These are phyloP conservation scores for Panthera leo DNA, from an alignment of 2,113 vertebrate species.

Conservation along the genomic window DNA sequence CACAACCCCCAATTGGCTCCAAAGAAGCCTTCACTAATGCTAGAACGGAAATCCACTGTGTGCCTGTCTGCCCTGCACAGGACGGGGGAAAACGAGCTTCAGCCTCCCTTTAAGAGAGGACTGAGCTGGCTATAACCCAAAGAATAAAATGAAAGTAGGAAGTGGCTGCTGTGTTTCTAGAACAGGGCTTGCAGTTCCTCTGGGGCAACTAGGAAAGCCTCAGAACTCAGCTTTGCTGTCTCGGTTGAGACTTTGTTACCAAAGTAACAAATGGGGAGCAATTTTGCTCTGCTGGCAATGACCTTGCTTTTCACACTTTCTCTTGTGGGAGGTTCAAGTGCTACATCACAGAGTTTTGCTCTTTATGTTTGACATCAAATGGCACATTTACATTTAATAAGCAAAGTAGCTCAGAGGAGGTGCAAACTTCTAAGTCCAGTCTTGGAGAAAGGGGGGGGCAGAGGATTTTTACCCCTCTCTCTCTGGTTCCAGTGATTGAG, in stretches of 20 bases:
- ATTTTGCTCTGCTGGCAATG: constrained; percentile 62
- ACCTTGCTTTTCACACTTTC: constrained; percentile 66
- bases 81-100: background rate
- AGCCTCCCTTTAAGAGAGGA: background rate
- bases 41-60: constrained; percentile 20
- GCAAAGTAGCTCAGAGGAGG: constrained; percentile 50
- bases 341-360: background rate
- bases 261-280: background rate
- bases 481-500: background rate
- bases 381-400: constrained; percentile 27
- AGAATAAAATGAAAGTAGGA: background rate
- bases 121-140: background rate
- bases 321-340: constrained; percentile 81
- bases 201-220: background rate
- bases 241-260: background rate
- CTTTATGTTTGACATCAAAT: constrained; percentile 65
- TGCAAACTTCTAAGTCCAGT: background rate
- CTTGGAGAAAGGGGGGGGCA: background rate
- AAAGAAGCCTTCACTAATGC: background rate
- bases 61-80: background rate
- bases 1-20: background rate
- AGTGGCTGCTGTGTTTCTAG: background rate
- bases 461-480: background rate
- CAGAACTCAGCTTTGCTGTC: constrained; percentile 33
- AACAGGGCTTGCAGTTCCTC: background rate